Percentiles rank a stretch among this genome's conserved stretches.
Conservation (phyloP, 2,888 invertebrate species). For the Chloromyia formosa region DNA sequence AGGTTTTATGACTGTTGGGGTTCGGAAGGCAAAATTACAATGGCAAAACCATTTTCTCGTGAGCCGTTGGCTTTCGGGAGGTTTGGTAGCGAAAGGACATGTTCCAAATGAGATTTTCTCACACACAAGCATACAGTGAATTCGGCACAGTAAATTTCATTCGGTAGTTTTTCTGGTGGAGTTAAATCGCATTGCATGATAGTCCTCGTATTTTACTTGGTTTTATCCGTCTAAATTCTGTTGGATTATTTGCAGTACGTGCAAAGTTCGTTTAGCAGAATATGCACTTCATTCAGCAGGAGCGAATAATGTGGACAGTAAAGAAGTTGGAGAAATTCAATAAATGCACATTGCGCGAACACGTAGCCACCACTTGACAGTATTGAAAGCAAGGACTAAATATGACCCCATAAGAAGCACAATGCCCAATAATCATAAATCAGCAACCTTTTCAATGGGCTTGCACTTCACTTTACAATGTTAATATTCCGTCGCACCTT, state of each 20-base stretch:
- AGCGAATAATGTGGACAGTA: not conserved
- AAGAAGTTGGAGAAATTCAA: slow-evolving; percentile 7
- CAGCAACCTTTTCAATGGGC: slow-evolving; percentile 38
- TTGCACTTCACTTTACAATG: slow-evolving; percentile 38
- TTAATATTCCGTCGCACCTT: slow-evolving; percentile 46
- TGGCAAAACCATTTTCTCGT: slow-evolving; percentile 30
- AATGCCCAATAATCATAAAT: slow-evolving; percentile 45
- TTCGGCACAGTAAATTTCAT: slow-evolving; percentile 44
- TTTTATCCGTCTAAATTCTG: slow-evolving; percentile 27
- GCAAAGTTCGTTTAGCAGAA: not conserved
- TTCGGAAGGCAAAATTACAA: slow-evolving; percentile 44
- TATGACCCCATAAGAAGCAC: slow-evolving; percentile 7
- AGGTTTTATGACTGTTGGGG: slow-evolving; percentile 44
- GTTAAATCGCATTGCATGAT: not conserved
- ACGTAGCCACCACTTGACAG: slow-evolving; percentile 12
- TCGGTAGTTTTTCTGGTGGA: slow-evolving; percentile 33
- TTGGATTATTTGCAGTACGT: slow-evolving; percentile 28
- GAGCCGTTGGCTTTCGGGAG: not conserved
- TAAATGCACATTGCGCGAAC: slow-evolving; percentile 37
- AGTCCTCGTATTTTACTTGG: not conserved
- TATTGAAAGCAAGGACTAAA: slow-evolving; percentile 14
- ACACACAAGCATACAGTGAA: not conserved
- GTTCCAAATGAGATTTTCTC: slow-evolving; percentile 36
- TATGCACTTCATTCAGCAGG: not conserved
- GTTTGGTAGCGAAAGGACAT: not conserved